Evolutionary conservation across 2,113 vertebrate species (phyloP), one percentile per base, ranked within the genome.

Genomic region (Natator depressus): DNA sequence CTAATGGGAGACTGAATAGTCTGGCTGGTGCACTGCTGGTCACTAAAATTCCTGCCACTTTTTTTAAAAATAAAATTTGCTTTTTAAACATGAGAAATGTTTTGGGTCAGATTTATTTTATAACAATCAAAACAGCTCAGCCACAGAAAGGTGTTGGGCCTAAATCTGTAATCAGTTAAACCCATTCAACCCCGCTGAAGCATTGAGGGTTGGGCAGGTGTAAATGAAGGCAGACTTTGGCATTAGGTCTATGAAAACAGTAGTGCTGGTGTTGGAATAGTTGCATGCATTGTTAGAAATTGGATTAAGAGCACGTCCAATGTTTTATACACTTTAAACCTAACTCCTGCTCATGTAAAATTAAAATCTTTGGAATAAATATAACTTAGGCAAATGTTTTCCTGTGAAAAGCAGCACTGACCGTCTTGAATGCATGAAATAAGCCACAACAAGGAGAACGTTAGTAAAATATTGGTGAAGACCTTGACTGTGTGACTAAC

Each of bases 51-150:
- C 84, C n/a, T 4, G 89, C 62, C 89, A 88, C 84, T 90, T 95
- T n/a, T 85, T 91, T 75, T 86, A 86, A 42, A 75, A 42, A 75
- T 81, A 22, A 42, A n/a, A 31, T 62, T n/a, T 62, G 31, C 19
- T 94, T 94, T 96, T 75, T 85, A 12, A 12, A 85, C 88, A 88
- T 91, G 93, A 72, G 85, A 93, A 92, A 89, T 38, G 91, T 50
- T 84, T 84, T 75, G 93, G 90, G 93, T 90, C 82, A 59, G 85
- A 88, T 87, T 82, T 25, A 35, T 76, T 96, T 94, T 78, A 82
- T 54, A 38, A 88, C 78, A 91, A 93, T 84, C 96, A 87, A 46
- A 96, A 91, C 49, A 76, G 76, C 42, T 76, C 19, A 89, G 90
- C 82, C 27, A 88, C 16, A n/a, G 92, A 91, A 91, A 94, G 46